Base-by-base conservation (phyloP, 2,888 invertebrate genomes). In the Meandrusa payeni region DNA sequence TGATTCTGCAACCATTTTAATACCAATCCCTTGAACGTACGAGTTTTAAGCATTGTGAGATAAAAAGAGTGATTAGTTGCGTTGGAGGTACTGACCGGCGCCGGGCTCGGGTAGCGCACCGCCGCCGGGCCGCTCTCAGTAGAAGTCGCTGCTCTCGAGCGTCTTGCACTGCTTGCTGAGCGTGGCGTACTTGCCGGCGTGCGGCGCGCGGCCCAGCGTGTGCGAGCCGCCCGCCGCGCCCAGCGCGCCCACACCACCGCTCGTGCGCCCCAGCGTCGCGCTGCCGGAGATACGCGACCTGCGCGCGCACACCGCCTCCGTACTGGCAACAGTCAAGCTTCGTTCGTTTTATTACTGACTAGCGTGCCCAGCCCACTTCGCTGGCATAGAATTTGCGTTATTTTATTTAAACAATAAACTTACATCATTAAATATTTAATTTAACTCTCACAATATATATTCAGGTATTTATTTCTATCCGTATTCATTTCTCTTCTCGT, bases 91-190 rank as follows among this genome's bases (percentile, higher is more conserved):
- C 46, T 41, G 6, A 60, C 64, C 62, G 51, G 57, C 55, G 43
- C 50, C 52, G 46, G 61, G 65, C 57, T 63, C 66, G 54, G 57
- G 40, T 28, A 52, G 89, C 60, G 67, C 70, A 72, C 76, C 82
- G 75, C 78, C 83, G 92, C 92, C 91, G 89, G 90, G 89, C 91
- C 91, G 88, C 89, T 94, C 94, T 95, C 95, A 96, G 95, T 96
- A 97, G 91, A 96, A 96, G 90, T 96, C 96, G 76, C 93, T 95
- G 72, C 95, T 94, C 90, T 96, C 96, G 58, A 96, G 90, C 69
- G 96, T 96, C 91, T 96, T 96, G 93, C 96, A 97, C 90, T 96
- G 95, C 90, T 96, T 96, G 93, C 95, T 96, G 89, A 96, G 90
- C 89, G 96, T 96, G 88, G 96, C 95, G 93, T 96, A 96, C 93